phyloP scores from a whole-genome alignment of 92 coral and sea anemone species.

The Metridium senile region DNA sequence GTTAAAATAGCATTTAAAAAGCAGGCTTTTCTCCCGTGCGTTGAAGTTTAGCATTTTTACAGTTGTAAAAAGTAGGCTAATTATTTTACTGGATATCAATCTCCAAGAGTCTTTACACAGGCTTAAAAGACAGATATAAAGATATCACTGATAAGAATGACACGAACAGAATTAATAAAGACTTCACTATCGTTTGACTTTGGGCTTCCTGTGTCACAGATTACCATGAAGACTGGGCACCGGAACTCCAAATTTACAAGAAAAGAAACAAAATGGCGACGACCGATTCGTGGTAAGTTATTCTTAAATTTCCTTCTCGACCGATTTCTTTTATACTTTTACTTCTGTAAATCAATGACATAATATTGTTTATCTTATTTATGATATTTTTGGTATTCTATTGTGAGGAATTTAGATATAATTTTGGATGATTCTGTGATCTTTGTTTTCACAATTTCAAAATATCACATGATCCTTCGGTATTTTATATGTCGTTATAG shows the following conservation, averaged over 20 bases:
- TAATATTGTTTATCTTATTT: not conserved
- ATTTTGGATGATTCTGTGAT: not conserved
- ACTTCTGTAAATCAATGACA: not conserved
- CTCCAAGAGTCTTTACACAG: too few relatives aligned
- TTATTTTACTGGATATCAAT: too few relatives aligned
- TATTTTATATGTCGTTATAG: not conserved
- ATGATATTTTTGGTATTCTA: not conserved
- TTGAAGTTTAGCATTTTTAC: too few relatives aligned
- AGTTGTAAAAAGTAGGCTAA: too few relatives aligned
- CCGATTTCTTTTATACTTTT: not conserved
- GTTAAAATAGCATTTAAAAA: too few relatives aligned
- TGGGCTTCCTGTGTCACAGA: not conserved
- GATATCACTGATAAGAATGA: too few relatives aligned
- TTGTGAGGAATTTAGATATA: not conserved
- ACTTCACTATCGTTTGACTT: too few relatives aligned
- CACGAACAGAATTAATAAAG: too few relatives aligned
- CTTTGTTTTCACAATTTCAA: too few relatives aligned
- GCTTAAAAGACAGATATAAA: too few relatives aligned
- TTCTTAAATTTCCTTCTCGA: not conserved
- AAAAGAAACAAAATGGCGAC: slow-evolving; percentile 59
- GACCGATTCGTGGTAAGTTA: slow-evolving; percentile 51
- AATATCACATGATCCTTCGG: not conserved
- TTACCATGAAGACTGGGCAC: not conserved
- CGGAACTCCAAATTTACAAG: slow-evolving; percentile 10
- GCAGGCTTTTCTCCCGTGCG: too few relatives aligned